Percentiles rank a stretch among this genome's conserved stretches.
phyloP scores from a whole-genome alignment of 2,113 vertebrate genomes.

The Syrrhaptes paradoxus region DNA sequence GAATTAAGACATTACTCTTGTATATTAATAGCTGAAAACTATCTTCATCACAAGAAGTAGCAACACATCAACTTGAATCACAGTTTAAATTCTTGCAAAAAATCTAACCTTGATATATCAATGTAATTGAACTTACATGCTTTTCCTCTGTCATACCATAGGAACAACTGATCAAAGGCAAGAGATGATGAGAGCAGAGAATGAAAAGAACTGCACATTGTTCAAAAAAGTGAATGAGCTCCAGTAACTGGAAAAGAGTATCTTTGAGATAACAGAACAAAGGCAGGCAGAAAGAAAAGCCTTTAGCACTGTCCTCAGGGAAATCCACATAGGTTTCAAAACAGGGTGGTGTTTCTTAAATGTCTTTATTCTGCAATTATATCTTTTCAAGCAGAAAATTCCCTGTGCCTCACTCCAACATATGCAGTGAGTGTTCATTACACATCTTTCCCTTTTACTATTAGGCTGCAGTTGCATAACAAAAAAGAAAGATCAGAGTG shows the following conservation, averaged over 20 bases:
- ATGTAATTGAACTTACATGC: not conserved
- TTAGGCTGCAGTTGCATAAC: not conserved
- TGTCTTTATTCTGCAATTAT: not conserved
- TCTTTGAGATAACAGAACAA: not conserved
- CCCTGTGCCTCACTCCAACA: not conserved
- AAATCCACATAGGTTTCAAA: constrained; percentile 11
- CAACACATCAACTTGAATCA: not conserved
- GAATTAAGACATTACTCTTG: not conserved
- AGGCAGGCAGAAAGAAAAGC: not conserved
- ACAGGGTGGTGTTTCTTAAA: not conserved
- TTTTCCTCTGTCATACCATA: not conserved
- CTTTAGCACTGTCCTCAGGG: not conserved
- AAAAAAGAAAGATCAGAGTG: not conserved
- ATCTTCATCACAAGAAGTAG: not conserved
- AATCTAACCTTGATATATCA: not conserved
- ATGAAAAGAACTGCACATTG: not conserved
- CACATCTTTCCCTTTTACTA: not conserved
- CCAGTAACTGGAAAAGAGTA: not conserved
- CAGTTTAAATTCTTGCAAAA: not conserved
- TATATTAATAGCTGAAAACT: not conserved
- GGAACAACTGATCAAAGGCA: not conserved
- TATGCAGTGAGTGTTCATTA: not conserved
- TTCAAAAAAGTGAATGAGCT: not conserved
- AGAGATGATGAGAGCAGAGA: not conserved
- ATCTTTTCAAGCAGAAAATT: constrained; percentile 26